phyloP scores from a whole-genome alignment of 2,113 vertebrate species.

The Plecturocebus donacophilus region DNA sequence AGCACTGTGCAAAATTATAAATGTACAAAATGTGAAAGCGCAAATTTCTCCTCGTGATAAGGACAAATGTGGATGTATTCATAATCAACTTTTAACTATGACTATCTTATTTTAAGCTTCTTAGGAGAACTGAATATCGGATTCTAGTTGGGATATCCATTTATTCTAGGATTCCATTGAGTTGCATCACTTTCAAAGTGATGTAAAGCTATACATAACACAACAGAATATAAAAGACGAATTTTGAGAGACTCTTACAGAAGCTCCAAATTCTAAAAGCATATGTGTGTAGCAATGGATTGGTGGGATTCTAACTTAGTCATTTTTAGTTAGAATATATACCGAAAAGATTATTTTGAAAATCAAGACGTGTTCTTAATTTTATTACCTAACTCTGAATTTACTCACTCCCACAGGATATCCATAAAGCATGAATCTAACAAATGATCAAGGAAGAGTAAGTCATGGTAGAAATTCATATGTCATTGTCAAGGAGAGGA shows the following conservation, averaged over 20 bases:
- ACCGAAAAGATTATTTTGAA: background rate
- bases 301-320: background rate
- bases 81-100: background rate
- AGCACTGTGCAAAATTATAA: background rate
- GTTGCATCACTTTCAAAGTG: background rate
- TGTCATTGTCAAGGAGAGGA: background rate
- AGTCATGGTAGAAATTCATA: background rate
- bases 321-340: background rate
- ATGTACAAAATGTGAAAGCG: background rate
- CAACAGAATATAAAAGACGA: background rate
- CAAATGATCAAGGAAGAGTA: background rate
- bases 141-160: background rate
- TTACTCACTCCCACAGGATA: background rate
- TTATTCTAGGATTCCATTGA: background rate
- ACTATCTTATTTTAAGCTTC: background rate
- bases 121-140: background rate
- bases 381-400: background rate
- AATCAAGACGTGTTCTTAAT: background rate
- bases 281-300: background rate
- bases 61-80: background rate
- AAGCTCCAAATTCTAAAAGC: background rate
- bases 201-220: background rate
- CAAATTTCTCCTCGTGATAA: background rate
- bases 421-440: background rate
- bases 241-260: background rate